Evolutionary conservation across 2,888 invertebrate species (phyloP), one percentile per base, ranked within the genome.

Genomic region (Ophraella communa): DNA sequence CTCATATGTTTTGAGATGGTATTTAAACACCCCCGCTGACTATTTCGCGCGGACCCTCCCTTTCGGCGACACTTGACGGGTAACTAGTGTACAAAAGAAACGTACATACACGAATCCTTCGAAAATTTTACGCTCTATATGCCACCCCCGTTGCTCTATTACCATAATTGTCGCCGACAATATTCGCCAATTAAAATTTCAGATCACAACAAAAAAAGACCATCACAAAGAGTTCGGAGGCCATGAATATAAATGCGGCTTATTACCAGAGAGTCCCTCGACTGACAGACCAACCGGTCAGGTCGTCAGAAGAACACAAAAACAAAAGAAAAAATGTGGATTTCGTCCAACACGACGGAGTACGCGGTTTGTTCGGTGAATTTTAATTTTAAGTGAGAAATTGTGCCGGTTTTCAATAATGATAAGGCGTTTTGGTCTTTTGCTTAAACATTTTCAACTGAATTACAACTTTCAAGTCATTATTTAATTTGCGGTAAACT

Each of bases 231-330:
- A 65, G 59, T 61, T 62, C 65, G 62, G 67, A 62, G 65, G 67
- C 65, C 62, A 67, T 67, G 67, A 67, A 67, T 67, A 67, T 67
- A 67, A 67, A 67, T 67, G 65, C 60, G 59, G 58, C 56, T 62
- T 59, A 67, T 67, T 67, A 65, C 58, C 58, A 47, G 42, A 53
- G 57, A 53, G n/a, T 52, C 42, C 49, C 17, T 52, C 44, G 44
- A 60, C 49, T 47, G 47, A 27, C 49, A 14, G 49, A 27, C 49
- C 27, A 27, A 51, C 60, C 44, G 52, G 39, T 52, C 44, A 51
- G 52, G 52, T 27, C 35, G 52, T 52, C 52, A 44, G 44, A 44
- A 44, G 42, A 27, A 30, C 21, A 18, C 35, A 52, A 47, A 52
- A 60, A 59, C 17, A 44, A 52, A 24, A 53, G 30, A 27, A 52